These are phyloP conservation scores for Synchiropus splendidus DNA, from an alignment of 2,113 vertebrate genomes.

Conservation along the genomic window DNA sequence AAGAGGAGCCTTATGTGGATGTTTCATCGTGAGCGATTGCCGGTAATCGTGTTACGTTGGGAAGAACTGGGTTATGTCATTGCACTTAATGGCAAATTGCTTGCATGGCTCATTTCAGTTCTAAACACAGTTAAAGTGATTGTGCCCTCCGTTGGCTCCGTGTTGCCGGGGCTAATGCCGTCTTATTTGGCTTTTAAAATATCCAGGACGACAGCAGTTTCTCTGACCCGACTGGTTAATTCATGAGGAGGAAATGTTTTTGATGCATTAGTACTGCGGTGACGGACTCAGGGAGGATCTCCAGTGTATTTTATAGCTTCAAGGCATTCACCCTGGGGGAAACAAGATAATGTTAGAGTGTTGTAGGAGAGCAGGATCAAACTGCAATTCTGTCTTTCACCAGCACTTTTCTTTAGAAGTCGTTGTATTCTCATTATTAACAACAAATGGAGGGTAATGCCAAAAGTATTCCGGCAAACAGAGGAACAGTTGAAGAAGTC, in stretches of 20 bases:
- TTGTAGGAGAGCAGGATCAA: too few relatives aligned
- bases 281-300: constrained; percentile 15
- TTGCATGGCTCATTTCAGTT: constrained; percentile 19
- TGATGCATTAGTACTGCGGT: constrained; percentile 3
- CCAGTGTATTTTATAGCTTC: constrained; percentile 4
- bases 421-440: too few relatives aligned
- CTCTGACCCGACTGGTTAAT: constrained; percentile 15
- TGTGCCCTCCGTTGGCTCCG: too few relatives aligned
- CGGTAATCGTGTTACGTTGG: constrained; percentile 19
- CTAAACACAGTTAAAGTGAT: constrained; percentile 9
- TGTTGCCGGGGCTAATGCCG: not conserved
- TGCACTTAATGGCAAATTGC: constrained; percentile 23
- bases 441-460: too few relatives aligned
- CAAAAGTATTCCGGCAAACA: too few relatives aligned
- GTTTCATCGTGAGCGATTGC: constrained; percentile 23
- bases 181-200: constrained; percentile 17
- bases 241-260: constrained; percentile 14
- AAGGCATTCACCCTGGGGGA: not conserved
- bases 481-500: too few relatives aligned
- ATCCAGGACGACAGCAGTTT: constrained; percentile 9
- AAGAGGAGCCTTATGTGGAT: constrained; percentile 11
- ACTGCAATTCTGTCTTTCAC: too few relatives aligned
- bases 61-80: constrained; percentile 13
- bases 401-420: too few relatives aligned
- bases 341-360: too few relatives aligned